These are phyloP conservation scores for Phalacrocorax carbo DNA, from an alignment of 2,113 vertebrate genomes.

Conservation along the genomic window DNA sequence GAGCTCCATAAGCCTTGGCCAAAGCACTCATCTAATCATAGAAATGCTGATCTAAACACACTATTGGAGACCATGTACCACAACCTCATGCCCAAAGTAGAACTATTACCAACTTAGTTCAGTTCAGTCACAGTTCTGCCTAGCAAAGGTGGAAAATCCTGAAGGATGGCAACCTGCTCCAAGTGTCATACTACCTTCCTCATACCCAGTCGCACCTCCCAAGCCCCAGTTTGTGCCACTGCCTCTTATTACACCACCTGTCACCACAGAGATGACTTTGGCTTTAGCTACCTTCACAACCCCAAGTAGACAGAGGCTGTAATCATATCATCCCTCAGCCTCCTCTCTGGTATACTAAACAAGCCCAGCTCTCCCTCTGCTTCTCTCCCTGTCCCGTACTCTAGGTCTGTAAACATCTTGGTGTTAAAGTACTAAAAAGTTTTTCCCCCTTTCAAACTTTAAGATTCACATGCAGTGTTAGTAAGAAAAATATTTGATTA, in stretches of 20 bases:
- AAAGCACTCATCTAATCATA: neutral
- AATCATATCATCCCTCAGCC: neutral
- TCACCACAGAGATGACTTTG: neutral
- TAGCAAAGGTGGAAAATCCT: neutral
- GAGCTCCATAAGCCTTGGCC: neutral
- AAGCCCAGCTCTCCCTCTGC: neutral
- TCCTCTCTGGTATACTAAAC: neutral
- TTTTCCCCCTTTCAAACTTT: neutral
- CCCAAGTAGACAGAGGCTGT: neutral
- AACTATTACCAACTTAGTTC: neutral
- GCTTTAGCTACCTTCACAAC: neutral
- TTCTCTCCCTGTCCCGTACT: neutral
- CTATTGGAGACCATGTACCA: neutral
- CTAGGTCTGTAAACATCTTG: neutral
- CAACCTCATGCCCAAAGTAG: neutral
- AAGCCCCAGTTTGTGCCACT: neutral
- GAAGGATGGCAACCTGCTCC: neutral
- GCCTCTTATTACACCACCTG: neutral
- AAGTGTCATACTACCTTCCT: neutral
- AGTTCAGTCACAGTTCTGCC: neutral
- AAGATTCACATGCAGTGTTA: neutral
- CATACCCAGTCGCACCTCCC: neutral
- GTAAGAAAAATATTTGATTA: neutral
- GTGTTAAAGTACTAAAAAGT: neutral
- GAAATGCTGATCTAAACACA: neutral